Evolutionary conservation across 2,797 vertebrate genomes (phyloP).

Genomic region (Delichon dasypus): DNA sequence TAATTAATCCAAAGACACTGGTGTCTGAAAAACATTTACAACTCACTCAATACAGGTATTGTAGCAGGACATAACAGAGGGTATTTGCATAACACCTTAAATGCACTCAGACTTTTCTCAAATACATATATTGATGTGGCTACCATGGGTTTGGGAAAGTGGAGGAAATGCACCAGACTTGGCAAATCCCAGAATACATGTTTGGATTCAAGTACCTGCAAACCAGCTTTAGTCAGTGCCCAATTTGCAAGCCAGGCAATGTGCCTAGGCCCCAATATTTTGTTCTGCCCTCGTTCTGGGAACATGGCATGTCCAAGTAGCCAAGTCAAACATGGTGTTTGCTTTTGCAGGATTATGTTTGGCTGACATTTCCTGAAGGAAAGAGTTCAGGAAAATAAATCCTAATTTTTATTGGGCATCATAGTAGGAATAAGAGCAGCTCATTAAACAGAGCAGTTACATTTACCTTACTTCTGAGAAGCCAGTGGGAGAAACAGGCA

Average conservation of each 20-base stretch:
- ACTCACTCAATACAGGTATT: neutral
- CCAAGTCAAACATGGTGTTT: slow-evolving; percentile 60
- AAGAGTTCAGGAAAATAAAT: slow-evolving; percentile 42
- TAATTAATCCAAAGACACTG: neutral
- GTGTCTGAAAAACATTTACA: neutral
- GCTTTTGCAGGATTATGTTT: slow-evolving; percentile 62
- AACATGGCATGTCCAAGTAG: neutral
- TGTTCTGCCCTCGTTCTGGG: slow-evolving; percentile 36
- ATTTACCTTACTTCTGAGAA: neutral
- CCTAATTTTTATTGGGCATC: slow-evolving; percentile 39
- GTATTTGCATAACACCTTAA: neutral
- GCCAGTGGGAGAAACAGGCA: neutral
- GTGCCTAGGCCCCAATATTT: slow-evolving; percentile 30
- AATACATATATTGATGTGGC: neutral
- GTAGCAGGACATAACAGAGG: neutral
- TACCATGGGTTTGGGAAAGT: neutral
- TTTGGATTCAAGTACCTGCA: slow-evolving; percentile 10
- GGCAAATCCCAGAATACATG: neutral
- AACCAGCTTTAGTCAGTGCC: neutral
- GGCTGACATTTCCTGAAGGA: slow-evolving; percentile 68
- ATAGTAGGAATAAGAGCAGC: slow-evolving; percentile 30
- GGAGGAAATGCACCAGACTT: slow-evolving; percentile 35
- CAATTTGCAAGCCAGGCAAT: slow-evolving; percentile 13
- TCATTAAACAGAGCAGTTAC: slow-evolving; percentile 17
- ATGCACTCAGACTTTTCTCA: neutral